Percentiles rank a stretch among this genome's conserved stretches.
Conservation (phyloP, 2,113 vertebrate species). For the Alaudala cheleensis region DNA sequence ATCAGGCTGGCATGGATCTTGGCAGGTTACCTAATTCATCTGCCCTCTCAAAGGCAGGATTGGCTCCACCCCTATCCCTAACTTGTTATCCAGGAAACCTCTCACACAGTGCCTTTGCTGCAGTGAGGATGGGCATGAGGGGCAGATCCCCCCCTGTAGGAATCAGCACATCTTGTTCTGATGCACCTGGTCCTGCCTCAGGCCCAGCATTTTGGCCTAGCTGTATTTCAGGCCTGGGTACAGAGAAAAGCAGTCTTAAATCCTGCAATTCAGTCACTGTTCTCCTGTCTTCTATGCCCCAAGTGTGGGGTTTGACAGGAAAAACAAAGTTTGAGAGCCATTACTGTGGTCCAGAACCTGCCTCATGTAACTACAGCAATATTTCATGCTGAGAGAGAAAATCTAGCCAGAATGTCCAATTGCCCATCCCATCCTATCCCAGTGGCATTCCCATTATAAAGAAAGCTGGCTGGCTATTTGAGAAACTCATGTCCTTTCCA, state of each 20-base stretch:
- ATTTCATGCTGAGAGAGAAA: slow-evolving; percentile 25
- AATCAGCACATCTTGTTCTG: background rate
- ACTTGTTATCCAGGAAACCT: background rate
- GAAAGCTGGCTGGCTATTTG: background rate
- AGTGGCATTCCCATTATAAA: slow-evolving; percentile 19
- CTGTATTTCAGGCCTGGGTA: background rate
- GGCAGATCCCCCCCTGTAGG: background rate
- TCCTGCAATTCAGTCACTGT: background rate
- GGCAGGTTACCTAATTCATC: background rate
- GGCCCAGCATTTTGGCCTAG: background rate
- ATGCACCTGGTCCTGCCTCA: background rate
- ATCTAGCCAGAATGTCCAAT: background rate
- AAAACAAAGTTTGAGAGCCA: slow-evolving; percentile 3
- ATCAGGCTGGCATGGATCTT: background rate
- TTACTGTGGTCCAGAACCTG: background rate
- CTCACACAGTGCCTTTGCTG: background rate
- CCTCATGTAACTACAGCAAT: background rate
- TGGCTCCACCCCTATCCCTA: background rate
- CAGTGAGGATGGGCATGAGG: background rate
- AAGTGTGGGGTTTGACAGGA: background rate
- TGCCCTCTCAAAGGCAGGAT: background rate
- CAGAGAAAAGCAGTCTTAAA: background rate
- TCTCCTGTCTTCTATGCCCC: background rate
- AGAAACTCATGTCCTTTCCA: slow-evolving; percentile 45
- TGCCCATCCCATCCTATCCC: background rate